A percentile compares a stretch with the other conserved stretches of the same genome.
Evolutionary conservation across 2,888 invertebrate species (phyloP).

Genomic region (Hirtodrosophila cameraria): DNA sequence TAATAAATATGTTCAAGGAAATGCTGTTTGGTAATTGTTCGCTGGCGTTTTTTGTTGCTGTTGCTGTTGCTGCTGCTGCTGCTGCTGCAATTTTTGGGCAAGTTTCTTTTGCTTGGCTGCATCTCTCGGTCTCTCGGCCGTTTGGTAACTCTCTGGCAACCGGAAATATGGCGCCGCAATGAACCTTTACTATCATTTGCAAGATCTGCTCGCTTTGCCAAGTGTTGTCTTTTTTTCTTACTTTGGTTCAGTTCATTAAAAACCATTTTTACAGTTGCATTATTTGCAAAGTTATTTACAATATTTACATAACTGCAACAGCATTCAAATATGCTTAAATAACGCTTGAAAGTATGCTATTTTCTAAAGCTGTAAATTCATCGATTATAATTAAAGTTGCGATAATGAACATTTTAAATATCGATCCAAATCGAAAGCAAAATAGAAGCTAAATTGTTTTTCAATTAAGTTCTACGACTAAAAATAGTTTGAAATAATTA

Average conservation of each 20-base stretch:
- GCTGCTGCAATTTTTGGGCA: conserved; percentile 46
- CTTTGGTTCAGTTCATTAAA: conserved; percentile 1
- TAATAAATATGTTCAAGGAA: conserved; percentile 84
- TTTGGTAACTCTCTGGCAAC: conserved; percentile 25
- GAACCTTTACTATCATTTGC: conserved; percentile 78
- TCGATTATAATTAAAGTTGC: too few relatives aligned
- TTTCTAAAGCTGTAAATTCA: too few relatives aligned
- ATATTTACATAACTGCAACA: too few relatives aligned
- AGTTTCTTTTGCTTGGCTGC: conserved; percentile 45
- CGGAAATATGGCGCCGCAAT: conserved; percentile 77
- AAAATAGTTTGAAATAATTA: too few relatives aligned
- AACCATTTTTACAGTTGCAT: conserved; percentile 32
- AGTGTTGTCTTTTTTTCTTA: conserved; percentile 43
- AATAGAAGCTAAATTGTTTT: too few relatives aligned
- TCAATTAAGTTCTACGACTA: too few relatives aligned
- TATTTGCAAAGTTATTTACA: conserved; percentile 2
- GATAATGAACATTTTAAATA: too few relatives aligned
- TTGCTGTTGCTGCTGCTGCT: conserved; percentile 4
- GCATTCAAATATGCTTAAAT: too few relatives aligned
- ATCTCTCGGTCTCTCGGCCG: conserved; percentile 23
- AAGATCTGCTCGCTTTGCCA: conserved; percentile 64
- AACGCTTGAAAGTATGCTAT: too few relatives aligned
- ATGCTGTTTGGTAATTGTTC: conserved; percentile 82
- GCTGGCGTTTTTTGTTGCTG: conserved; percentile 56
- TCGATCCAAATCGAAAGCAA: too few relatives aligned